Percentiles rank a stretch among this genome's conserved stretches.
Conservation (phyloP, 2,113 vertebrate genomes). For the Eclectus roratus region DNA sequence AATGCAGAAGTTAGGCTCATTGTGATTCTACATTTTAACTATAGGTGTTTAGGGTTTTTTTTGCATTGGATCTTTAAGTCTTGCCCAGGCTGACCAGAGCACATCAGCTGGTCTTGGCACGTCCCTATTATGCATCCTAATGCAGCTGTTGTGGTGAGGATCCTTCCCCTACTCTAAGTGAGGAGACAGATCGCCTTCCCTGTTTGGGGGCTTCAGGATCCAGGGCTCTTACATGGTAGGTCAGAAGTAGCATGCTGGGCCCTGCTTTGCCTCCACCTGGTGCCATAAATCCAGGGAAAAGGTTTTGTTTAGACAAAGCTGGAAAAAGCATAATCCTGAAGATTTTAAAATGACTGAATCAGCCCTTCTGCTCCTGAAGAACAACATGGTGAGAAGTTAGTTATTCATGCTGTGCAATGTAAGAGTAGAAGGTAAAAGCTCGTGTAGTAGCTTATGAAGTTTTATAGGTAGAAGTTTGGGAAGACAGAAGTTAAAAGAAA, state of each 20-base stretch:
- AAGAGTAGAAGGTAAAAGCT: not conserved
- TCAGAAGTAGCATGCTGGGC: not conserved
- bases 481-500: not conserved
- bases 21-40: not conserved
- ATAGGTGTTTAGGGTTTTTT: accelerated
- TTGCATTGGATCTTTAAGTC: not conserved
- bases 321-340: not conserved
- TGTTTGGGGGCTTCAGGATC: not conserved
- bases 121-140: accelerated
- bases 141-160: not conserved
- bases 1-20: not conserved
- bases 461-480: not conserved
- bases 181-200: accelerated
- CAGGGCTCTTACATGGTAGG: not conserved
- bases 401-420: not conserved
- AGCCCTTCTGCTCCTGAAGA: not conserved
- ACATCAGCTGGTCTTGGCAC: accelerated
- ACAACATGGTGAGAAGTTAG: not conserved
- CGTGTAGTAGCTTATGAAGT: not conserved
- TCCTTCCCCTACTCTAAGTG: too few relatives aligned
- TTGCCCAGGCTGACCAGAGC: not conserved
- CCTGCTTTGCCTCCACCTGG: not conserved
- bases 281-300: not conserved
- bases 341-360: not conserved
- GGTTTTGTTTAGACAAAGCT: not conserved